Conservation (phyloP, 2,113 vertebrate genomes). For the Stomatorhinus ivindoensis region DNA sequence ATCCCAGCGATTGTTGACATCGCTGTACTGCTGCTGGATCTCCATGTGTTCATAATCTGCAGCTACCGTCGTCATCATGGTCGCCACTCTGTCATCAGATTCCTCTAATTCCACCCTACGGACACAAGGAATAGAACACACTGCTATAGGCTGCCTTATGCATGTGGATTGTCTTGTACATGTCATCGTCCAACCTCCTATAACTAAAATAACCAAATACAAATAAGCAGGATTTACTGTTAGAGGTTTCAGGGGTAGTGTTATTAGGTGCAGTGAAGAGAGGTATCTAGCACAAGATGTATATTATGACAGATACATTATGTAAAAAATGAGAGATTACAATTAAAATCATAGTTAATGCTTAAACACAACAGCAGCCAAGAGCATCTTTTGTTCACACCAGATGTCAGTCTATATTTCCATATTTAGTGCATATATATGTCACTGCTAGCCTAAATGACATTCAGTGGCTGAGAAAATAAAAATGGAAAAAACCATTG, state of each 20-base stretch:
- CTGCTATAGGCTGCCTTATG: background rate
- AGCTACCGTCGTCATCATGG: slow-evolving; percentile 84
- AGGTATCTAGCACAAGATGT: background rate
- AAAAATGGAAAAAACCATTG: background rate
- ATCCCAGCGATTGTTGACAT: slow-evolving; percentile 97
- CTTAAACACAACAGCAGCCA: background rate
- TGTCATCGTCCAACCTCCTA: background rate
- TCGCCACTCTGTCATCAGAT: slow-evolving; percentile 49
- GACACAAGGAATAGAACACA: background rate
- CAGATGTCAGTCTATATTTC: background rate
- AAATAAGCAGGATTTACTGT: background rate
- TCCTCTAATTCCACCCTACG: slow-evolving; percentile 58
- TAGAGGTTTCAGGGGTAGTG: background rate
- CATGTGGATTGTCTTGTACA: background rate
- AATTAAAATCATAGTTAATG: background rate
- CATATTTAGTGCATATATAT: background rate
- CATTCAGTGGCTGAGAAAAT: background rate
- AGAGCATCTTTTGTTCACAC: background rate
- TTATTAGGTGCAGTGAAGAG: background rate
- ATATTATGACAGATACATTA: background rate
- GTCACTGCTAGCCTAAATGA: background rate
- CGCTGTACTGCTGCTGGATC: slow-evolving; percentile 87
- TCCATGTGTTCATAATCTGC: slow-evolving; percentile 93
- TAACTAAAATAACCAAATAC: background rate
- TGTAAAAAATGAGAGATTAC: background rate